Evolutionary conservation across 2,113 vertebrate genomes (phyloP), one percentile per base, ranked within the genome.

Genomic region (Chaetops frenatus): DNA sequence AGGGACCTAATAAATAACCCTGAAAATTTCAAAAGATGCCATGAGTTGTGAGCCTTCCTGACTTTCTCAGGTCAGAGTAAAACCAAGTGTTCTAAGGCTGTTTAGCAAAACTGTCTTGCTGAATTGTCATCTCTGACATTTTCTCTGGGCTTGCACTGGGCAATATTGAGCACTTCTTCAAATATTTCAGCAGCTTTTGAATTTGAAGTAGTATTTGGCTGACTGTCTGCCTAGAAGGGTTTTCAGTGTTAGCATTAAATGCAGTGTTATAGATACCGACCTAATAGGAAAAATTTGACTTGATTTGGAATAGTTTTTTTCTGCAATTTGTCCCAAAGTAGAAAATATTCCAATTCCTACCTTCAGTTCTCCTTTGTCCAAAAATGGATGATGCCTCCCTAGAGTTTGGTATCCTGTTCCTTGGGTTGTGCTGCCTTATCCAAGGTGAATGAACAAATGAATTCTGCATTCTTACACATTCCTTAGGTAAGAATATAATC

Each of bases 381-480:
- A 20, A 47, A 85, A 18, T 16, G 12, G 29, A 71, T 48, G 15
- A 6, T 4, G 1, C 64, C 67, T 64, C 27, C 27, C 3, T 64
- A 19, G 28, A 38, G 13, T 65, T 60, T 25, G 19, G 17, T 53
- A 6, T 33, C 1, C 0, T 28, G 4, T 57, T 65, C 25, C 9
- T 77, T 91, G 42, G 42, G 10, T 40, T 3, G 3, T 11, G 24
- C 23, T 70, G 5, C 33, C 38, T 42, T 62, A 18, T 44, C 8
- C 21, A 33, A 58, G 23, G 15, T 22, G 29, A 38, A 45, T 44
- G 51, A 56, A 40, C 9, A 28, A 60, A 48, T 13, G 45, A 42
- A 20, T 72, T 29, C 11, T 33, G 31, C 13, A 0, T 45, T 83
- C 19, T 80, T 88, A 48, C 2, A 1, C 8, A 12, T 74, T 22